Base-by-base conservation (phyloP, 2,888 invertebrate species). In the Hypselothyrea guttata region DNA sequence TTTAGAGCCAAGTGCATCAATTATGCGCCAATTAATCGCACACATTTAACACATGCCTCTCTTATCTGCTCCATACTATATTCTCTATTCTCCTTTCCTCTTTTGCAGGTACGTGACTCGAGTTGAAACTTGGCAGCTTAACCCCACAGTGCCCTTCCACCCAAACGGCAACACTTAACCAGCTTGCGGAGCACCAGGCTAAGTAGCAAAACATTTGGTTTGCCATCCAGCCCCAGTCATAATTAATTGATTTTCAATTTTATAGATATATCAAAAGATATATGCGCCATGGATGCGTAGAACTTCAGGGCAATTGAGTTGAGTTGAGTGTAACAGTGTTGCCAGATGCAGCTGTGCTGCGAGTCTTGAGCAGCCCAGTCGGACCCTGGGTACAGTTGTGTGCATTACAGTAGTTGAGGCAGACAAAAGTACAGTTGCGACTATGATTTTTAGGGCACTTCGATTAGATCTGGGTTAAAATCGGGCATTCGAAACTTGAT, bases 241-340 rank as follows among this genome's bases (percentile, higher is more conserved):
- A 75, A 75, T 63, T 79, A 75, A 79, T 83, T 75, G 59, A 75
- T 63, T 68, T 71, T 54, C 56, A 54, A 75, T 62, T 70, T 74
- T 28, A 44, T 49, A 47, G 45, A 45, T 53, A 38, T 42, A 55
- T 42, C 16, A 45, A 27, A 38, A 12, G 33, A 13, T 7, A 46
- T 27, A 42, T 12, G 8, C 42, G 41, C n/a, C 13, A 7, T 1
- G 31, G 22, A 22, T 22, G 22, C 22, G 22, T 22, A 22, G 2
- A 5, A 22, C 13, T 18, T 9, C 31, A 13, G 35, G 22, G 33
- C 47, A 59, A 66, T 63, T 70, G 57, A 58, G 52, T 63, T 70
- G 57, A 58, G 52, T 77, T 77, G 65, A 68, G 75, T 65, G 72
- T 45, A 64, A 75, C 68, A 75, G 48, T 58, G 75, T 57, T 63